Percentiles rank a stretch among this genome's conserved stretches.
Conservation (phyloP, 2,113 vertebrate species). For the Petrocephalus zakoni region DNA sequence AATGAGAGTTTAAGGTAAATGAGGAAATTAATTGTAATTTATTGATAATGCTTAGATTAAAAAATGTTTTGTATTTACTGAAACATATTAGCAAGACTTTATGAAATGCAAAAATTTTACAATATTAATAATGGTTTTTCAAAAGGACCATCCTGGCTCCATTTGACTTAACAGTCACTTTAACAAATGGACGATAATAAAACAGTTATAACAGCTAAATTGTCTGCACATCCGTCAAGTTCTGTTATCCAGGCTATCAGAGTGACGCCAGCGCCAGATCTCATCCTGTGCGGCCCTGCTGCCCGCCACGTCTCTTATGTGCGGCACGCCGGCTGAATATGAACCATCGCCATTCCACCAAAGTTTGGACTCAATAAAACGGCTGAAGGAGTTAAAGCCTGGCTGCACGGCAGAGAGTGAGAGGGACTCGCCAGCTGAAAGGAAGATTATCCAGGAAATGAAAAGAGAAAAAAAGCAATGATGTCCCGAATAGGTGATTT, state of each 20-base stretch:
- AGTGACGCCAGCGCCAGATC: constrained; percentile 70
- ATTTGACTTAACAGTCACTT: constrained; percentile 32
- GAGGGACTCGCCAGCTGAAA: constrained; percentile 49
- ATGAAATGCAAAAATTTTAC: constrained; percentile 11
- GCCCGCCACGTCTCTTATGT: constrained; percentile 68
- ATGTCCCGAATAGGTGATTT: constrained; percentile 50
- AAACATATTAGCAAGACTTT: not conserved
- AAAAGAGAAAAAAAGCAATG: constrained; percentile 73
- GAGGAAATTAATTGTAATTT: not conserved
- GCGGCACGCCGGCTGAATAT: constrained; percentile 77
- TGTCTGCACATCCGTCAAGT: constrained; percentile 60
- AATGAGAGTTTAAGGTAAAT: not conserved
- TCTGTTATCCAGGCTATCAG: constrained; percentile 80
- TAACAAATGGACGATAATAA: constrained; percentile 57
- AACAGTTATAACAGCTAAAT: constrained; percentile 55
- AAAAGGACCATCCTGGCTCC: not conserved
- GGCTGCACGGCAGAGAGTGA: constrained; percentile 30
- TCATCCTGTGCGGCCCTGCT: constrained; percentile 62
- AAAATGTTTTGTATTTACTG: not conserved
- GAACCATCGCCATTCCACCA: constrained; percentile 75
- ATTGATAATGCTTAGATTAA: not conserved
- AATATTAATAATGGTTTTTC: constrained; percentile 1
- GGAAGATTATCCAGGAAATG: constrained; percentile 69
- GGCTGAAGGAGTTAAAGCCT: constrained; percentile 32
- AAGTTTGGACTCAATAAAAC: constrained; percentile 77